A percentile compares a stretch with the other conserved stretches of the same genome.
Evolutionary conservation across 2,113 vertebrate species (phyloP).

Genomic region (Alligator sinensis): DNA sequence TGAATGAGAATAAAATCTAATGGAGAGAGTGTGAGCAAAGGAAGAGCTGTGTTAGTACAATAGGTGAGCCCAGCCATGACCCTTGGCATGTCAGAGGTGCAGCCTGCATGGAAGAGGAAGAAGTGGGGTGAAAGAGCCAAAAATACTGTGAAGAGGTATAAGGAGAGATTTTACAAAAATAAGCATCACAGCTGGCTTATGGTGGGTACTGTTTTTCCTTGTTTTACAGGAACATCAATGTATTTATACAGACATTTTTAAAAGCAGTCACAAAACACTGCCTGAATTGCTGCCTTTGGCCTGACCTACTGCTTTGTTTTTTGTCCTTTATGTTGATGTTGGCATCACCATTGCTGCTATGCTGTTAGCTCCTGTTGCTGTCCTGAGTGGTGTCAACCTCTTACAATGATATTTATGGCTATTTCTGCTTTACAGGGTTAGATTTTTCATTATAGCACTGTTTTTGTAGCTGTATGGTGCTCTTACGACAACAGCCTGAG

Average conservation of each 20-base stretch:
- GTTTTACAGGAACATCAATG: neutral
- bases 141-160: neutral
- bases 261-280: neutral
- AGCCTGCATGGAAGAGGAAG: neutral
- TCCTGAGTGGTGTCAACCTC: neutral
- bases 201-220: neutral
- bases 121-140: neutral
- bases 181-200: neutral
- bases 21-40: neutral
- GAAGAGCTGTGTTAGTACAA: neutral
- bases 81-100: neutral
- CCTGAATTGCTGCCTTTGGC: neutral
- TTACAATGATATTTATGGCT: neutral
- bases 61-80: neutral
- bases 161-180: slow-evolving; percentile 8
- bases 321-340: neutral
- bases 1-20: neutral
- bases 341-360: neutral
- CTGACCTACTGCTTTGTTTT: neutral
- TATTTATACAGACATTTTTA: neutral
- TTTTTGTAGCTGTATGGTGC: neutral
- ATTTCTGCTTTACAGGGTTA: neutral
- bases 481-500: neutral
- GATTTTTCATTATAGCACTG: neutral
- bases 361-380: neutral